Evolutionary conservation across 2,797 vertebrate genomes (phyloP).

Genomic region (Delichon dasypus): DNA sequence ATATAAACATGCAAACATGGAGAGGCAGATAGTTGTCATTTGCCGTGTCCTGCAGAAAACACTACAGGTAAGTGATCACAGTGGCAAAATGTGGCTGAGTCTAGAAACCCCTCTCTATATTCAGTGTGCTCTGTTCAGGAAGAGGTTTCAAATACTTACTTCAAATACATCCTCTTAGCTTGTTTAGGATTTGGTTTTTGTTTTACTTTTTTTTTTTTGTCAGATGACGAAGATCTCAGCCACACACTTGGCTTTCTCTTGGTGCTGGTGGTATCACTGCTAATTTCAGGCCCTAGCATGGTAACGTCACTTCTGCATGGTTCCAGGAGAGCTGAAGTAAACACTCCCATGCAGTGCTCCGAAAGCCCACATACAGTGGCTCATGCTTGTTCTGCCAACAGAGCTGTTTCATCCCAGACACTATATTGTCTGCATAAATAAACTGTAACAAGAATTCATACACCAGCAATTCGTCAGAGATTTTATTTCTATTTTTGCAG

Average conservation of each 20-base stretch:
- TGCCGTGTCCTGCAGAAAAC: not conserved
- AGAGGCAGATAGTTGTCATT: not conserved
- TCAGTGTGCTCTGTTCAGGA: not conserved
- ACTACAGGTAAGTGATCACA: fast-evolving
- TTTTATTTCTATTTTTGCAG: constrained; percentile 68
- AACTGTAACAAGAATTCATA: constrained; percentile 62
- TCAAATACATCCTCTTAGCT: not conserved
- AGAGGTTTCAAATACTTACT: not conserved
- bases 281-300: constrained; percentile 59
- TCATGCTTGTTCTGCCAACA: constrained; percentile 65
- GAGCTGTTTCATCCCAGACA: constrained; percentile 68
- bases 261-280: constrained; percentile 29
- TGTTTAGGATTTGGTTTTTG: not conserved
- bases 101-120: not conserved
- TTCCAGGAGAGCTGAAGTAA: constrained; percentile 68
- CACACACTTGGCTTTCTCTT: not conserved
- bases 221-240: constrained; percentile 41
- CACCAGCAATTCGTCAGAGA: constrained; percentile 62
- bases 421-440: constrained; percentile 73
- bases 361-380: constrained; percentile 68
- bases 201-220: not conserved
- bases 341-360: constrained; percentile 66
- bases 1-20: not conserved
- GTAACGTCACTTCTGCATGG: constrained; percentile 58
- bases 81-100: not conserved